Evolutionary conservation across 1,140 invertebrate species (phyloP).

Genomic region (Dryas iulia): DNA sequence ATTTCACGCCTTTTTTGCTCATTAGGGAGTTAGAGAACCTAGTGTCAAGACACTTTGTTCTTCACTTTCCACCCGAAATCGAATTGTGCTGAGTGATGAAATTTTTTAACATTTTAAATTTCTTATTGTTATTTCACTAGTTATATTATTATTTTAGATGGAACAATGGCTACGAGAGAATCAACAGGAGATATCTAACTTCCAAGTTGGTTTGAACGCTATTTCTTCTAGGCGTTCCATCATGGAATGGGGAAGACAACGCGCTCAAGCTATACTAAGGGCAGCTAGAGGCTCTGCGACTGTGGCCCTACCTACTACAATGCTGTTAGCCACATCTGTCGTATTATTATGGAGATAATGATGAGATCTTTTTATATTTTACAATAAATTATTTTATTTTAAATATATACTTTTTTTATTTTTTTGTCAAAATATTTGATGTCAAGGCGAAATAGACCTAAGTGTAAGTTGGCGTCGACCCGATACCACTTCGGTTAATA

Average conservation of each 20-base stretch:
- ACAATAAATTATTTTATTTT: neutral
- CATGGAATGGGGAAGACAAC: slow-evolving; percentile 59
- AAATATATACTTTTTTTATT: neutral
- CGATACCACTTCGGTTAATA: no score
- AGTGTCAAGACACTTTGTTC: no score
- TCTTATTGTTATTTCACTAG: neutral
- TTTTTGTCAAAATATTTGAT: neutral
- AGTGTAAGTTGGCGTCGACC: no score
- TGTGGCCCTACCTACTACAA: slow-evolving; percentile 36
- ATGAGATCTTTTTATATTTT: neutral
- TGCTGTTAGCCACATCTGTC: slow-evolving; percentile 44
- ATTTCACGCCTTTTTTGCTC: no score
- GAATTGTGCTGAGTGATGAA: no score
- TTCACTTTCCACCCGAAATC: no score
- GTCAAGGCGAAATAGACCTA: no score
- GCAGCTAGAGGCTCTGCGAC: slow-evolving; percentile 49
- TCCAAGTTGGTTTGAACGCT: slow-evolving; percentile 46
- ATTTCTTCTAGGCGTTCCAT: slow-evolving; percentile 49
- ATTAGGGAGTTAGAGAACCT: no score
- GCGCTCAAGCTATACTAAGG: slow-evolving; percentile 43
- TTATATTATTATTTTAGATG: slow-evolving; percentile 49
- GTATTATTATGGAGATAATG: slow-evolving; percentile 49
- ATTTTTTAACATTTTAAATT: no score
- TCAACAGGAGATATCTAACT: slow-evolving; percentile 42
- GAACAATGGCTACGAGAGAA: slow-evolving; percentile 53